These are phyloP conservation scores for Machimus rusticus DNA, from an alignment of 2,888 invertebrate genomes.

Conservation along the genomic window DNA sequence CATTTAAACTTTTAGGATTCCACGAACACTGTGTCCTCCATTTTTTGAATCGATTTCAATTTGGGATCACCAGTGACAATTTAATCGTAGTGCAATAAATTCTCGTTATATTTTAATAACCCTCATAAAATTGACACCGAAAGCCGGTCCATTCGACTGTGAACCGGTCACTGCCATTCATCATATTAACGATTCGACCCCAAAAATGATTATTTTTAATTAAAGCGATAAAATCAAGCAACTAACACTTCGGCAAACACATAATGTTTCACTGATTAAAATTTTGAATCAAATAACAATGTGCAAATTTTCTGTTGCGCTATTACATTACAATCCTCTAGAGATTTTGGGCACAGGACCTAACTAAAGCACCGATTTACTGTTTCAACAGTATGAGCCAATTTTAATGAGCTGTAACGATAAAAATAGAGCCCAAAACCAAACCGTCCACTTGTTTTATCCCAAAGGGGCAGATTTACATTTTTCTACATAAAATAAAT, in stretches of 20 bases:
- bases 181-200: background rate
- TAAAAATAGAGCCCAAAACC: background rate
- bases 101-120: conserved; percentile 30
- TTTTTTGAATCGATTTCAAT: conserved; percentile 14
- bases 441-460: background rate
- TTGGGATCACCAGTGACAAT: background rate
- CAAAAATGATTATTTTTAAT: conserved; percentile 32
- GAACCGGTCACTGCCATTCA: background rate
- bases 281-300: conserved; percentile 3
- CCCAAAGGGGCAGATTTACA: background rate
- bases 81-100: conserved; percentile 7
- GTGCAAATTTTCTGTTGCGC: background rate
- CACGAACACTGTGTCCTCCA: background rate
- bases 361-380: background rate
- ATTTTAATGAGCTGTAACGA: conserved; percentile 7
- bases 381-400: background rate
- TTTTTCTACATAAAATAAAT: conserved; percentile 18
- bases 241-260: conserved; percentile 17
- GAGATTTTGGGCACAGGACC: background rate
- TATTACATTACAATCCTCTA: background rate
- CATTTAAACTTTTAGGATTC: background rate
- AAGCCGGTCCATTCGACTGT: background rate
- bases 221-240: conserved; percentile 17
- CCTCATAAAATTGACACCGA: conserved; percentile 11
- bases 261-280: conserved; percentile 8